A percentile compares a stretch with the other conserved stretches of the same genome.
Conservation (phyloP, 2,113 vertebrate genomes). For the Datnioides undecimradiatus region DNA sequence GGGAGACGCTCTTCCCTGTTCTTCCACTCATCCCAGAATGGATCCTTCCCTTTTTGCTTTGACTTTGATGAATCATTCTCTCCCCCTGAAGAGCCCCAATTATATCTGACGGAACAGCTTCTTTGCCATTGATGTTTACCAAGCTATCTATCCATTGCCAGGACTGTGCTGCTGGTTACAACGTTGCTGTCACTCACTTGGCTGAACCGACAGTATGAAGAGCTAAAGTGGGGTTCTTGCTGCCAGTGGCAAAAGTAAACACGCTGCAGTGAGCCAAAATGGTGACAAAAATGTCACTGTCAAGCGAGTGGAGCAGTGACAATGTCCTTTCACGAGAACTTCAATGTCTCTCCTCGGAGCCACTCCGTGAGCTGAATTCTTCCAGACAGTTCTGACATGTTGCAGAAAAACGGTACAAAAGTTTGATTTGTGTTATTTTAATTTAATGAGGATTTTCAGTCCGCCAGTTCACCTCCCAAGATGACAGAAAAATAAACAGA, state of each 20-base stretch:
- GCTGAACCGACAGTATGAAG: slow-evolving; percentile 23
- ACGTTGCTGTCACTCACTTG: slow-evolving; percentile 54
- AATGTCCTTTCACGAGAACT: slow-evolving; percentile 16
- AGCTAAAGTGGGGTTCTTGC: slow-evolving; percentile 22
- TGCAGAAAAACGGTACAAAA: background rate
- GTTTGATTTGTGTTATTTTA: slow-evolving; percentile 13
- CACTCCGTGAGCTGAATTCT: background rate
- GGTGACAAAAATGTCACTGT: slow-evolving; percentile 34
- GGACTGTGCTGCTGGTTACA: slow-evolving; percentile 27
- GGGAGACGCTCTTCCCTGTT: slow-evolving; percentile 14
- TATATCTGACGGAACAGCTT: slow-evolving; percentile 54
- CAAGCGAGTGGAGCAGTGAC: slow-evolving; percentile 25
- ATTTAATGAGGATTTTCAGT: slow-evolving; percentile 27
- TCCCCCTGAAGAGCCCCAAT: slow-evolving; percentile 54
- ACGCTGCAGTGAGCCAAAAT: slow-evolving; percentile 19
- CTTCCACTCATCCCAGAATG: slow-evolving; percentile 36
- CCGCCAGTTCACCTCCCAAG: slow-evolving; percentile 14
- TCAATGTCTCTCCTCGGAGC: background rate
- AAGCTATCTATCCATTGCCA: slow-evolving; percentile 38
- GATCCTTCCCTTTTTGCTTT: slow-evolving; percentile 27
- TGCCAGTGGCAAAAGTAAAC: slow-evolving; percentile 42
- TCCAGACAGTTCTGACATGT: background rate
- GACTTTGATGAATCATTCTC: slow-evolving; percentile 62
- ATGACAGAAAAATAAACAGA: slow-evolving; percentile 25
- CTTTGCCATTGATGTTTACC: slow-evolving; percentile 45